Percentiles rank a stretch among this genome's conserved stretches.
Evolutionary conservation across 2,888 invertebrate genomes (phyloP).

Genomic region (Ophion ellenae): DNA sequence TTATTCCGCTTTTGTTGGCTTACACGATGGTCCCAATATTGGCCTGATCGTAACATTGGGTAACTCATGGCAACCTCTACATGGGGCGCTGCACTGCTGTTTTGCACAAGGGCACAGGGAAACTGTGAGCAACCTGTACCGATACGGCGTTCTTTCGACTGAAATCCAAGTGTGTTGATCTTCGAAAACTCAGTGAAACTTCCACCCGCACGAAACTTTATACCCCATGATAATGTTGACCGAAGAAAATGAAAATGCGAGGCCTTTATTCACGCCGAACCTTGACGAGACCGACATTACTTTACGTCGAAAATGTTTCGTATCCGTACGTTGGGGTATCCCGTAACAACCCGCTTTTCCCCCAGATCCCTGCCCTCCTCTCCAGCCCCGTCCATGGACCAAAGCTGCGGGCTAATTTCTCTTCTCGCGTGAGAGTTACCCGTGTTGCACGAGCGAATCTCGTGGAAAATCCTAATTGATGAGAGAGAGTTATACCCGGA

Average conservation of each 20-base stretch:
- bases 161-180: neutral
- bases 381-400: constrained; percentile 25
- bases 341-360: neutral
- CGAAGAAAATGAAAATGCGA: neutral
- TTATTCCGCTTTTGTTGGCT: no score
- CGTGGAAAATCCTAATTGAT: constrained; percentile 78
- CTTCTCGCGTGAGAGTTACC: constrained; percentile 36
- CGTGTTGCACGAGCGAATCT: constrained; percentile 37
- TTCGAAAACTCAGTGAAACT: neutral
- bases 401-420: constrained; percentile 55
- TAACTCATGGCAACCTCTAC: no score
- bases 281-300: neutral
- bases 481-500: constrained; percentile 72
- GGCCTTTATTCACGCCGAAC: neutral
- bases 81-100: no score
- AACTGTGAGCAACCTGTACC: no score
- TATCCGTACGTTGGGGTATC: constrained; percentile 1
- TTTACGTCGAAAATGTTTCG: constrained; percentile 12
- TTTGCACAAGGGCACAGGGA: no score
- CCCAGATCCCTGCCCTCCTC: constrained; percentile 32
- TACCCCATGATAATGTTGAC: neutral
- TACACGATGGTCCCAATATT: no score
- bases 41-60: no score
- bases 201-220: neutral
- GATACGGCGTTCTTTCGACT: neutral